Evolutionary conservation across 2,797 vertebrate genomes (phyloP), one percentile per base, ranked within the genome.

Genomic region (Eulemur mongoz): DNA sequence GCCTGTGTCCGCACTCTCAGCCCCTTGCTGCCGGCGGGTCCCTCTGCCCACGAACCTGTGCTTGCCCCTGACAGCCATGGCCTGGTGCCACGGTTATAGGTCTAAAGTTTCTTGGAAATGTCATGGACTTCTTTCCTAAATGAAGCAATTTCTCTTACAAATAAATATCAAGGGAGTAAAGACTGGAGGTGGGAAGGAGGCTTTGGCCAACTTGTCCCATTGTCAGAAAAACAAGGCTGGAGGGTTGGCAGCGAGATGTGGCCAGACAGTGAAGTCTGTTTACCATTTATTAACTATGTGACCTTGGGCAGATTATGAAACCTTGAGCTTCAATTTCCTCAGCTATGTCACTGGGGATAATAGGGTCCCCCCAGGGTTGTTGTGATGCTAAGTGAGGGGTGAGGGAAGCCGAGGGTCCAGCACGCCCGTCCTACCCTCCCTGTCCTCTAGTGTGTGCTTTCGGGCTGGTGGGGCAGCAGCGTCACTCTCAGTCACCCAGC

Each of bases 1-100:
- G 5, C 20, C 0, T 15, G 0, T 2, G 22, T 6, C 30, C 5
- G 2, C 5, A 0, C 57, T 69, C 25, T 61, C 30, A 0, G 72
- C n/a, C 22, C 30, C 48, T 32, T 38, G 59, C 57, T 86, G 0
- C 23, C 11, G 3, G 15, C 50, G 35, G 14, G 14, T 61, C n/a
- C 27, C 11, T 38, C 23, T 43, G 67, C 59, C 67, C 45, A 1
- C 90, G 82, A 12, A 13, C 30, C 89, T 27, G 12, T 14, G 5
- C 35, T 67, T 63, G 70, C 3, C 7, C n/a, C 30, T 25, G 40
- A 48, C 18, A 23, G 20, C 85, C 59, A 15, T 4, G 48, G 12
- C 67, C 25, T 27, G 14, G 9, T 73, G 22, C 23, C 11, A 0
- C 4, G 25, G 45, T 48, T 45, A 32, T 45, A 61, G 61, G 86